Evolutionary conservation across 2,113 vertebrate species (phyloP), one percentile per base, ranked within the genome.

Genomic region (Perognathus longimembris): DNA sequence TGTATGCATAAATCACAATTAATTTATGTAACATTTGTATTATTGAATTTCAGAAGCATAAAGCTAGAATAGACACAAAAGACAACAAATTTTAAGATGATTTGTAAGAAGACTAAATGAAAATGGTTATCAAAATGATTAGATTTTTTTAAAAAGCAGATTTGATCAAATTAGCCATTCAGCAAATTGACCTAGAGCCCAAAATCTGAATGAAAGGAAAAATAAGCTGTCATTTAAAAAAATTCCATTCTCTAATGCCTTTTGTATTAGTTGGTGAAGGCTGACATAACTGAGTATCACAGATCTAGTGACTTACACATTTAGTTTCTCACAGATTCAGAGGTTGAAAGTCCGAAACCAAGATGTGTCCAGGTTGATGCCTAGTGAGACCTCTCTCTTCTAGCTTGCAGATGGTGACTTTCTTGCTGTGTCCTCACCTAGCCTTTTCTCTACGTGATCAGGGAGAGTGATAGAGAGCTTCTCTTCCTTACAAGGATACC

Each of bases 111-210:
- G 22, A 66, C 12, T 32, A 73, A 84, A 22, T 50, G 7, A 63
- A 86, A 86, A 74, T 82, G 34, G 18, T 59, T 81, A 82, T 22
- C 45, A 64, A 89, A 81, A 76, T 59, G 92, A 61, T 17, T 89
- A 63, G 69, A 71, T 20, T 54, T 54, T 54, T 54, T 54, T 54
- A 26, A 74, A 21, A 85, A 80, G 12, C 61, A 67, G 69, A 94
- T 61, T 24, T 75, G 75, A 67, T 42, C n/a, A 80, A 85, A 61
- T 63, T 75, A 45, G 32, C 30, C 3, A 81, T 64, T 85, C 10
- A 64, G 61, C 42, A 73, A 86, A 71, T 86, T 66, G 32, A 82
- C 66, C 36, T 73, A 91, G 32, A 83, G 21, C 20, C 30, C 14
- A 64, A 80, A 88, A 42, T 88, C 78, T 83, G 34, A 92, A 12